These are phyloP conservation scores for Mesocentrotus franciscanus DNA, from an alignment of 53 echinoderm and acorn worm genomes.

Conservation along the genomic window DNA sequence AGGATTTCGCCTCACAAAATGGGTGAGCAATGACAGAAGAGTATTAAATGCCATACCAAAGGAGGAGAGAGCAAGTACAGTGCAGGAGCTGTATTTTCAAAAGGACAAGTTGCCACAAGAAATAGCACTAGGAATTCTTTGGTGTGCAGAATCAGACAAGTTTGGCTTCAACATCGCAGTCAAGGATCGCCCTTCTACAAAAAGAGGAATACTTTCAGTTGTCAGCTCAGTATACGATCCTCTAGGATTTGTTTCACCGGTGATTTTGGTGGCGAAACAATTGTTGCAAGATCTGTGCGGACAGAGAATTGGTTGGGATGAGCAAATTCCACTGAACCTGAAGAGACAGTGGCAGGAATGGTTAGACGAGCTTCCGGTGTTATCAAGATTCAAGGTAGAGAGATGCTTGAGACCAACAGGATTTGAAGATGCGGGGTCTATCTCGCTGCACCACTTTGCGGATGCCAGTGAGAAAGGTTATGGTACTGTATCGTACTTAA, in stretches of 20 bases:
- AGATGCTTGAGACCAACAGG: conserved; percentile 58
- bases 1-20: too few species aligned
- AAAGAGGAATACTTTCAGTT: conserved; percentile 64
- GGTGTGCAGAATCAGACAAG: conserved; percentile 62
- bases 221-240: conserved; percentile 69
- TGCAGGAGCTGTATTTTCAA: too few species aligned
- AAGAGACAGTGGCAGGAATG: conserved; percentile 38
- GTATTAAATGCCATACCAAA: too few species aligned
- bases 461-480: conserved; percentile 61
- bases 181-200: conserved; percentile 57
- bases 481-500: conserved; percentile 36
- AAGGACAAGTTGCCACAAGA: too few species aligned
- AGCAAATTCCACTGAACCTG: background rate
- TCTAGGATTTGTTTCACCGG: conserved; percentile 70
- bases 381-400: conserved; percentile 18
- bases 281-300: conserved; percentile 67
- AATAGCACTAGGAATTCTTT: conserved; percentile 60
- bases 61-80: too few species aligned
- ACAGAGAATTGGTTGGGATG: background rate
- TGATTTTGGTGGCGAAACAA: conserved; percentile 66
- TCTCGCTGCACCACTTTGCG: conserved; percentile 48
- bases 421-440: background rate
- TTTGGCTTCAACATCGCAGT: conserved; percentile 57
- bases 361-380: conserved; percentile 54
- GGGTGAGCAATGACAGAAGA: too few species aligned